phyloP scores from a whole-genome alignment of 2,113 vertebrate species.

The Oxyruncus cristatus region DNA sequence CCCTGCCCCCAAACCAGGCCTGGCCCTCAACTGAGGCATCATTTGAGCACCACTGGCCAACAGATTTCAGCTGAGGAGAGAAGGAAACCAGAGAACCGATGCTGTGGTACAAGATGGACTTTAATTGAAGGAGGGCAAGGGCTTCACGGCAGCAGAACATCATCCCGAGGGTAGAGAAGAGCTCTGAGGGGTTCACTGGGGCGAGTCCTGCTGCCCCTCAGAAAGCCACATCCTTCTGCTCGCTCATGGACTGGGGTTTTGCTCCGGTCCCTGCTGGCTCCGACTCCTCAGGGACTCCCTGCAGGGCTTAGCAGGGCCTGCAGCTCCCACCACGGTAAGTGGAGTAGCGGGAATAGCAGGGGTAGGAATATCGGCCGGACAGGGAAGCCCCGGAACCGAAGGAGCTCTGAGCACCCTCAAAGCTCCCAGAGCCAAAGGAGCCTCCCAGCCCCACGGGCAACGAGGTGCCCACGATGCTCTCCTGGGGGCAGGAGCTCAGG shows the following conservation, averaged over 20 bases:
- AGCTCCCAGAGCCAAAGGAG: neutral
- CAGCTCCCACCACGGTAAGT: neutral
- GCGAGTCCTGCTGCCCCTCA: neutral
- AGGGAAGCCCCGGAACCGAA: no score
- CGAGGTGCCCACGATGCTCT: neutral
- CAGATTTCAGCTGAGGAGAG: neutral
- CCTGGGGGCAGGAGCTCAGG: slow-evolving; percentile 42
- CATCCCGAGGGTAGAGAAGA: neutral
- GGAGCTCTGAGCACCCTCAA: neutral
- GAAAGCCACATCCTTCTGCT: neutral
- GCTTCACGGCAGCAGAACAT: neutral
- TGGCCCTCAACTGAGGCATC: neutral
- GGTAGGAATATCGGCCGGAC: neutral
- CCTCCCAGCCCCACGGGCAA: neutral
- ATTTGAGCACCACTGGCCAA: no score
- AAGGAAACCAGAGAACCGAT: neutral
- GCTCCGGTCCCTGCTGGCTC: neutral
- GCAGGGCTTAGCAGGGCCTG: neutral
- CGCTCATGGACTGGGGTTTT: neutral
- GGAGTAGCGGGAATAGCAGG: neutral
- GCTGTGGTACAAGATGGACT: neutral
- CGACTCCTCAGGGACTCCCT: no score
- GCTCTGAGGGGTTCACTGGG: neutral
- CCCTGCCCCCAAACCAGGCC: neutral
- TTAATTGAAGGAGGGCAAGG: neutral